Evolutionary conservation across 1,140 invertebrate genomes (phyloP).

Genomic region (Leptinotarsa undecemlineata): DNA sequence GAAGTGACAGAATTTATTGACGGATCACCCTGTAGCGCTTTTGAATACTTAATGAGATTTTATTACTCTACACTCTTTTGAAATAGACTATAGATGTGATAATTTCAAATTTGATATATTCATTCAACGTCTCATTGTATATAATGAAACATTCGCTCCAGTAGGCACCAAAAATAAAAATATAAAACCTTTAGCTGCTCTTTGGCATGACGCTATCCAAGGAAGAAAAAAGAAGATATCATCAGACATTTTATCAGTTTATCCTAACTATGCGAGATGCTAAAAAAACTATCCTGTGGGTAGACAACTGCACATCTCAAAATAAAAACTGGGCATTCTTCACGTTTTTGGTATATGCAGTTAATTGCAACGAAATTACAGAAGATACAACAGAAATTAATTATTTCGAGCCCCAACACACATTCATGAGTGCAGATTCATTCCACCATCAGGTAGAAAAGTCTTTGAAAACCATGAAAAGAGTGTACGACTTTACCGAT

Average conservation of each 20-base stretch:
- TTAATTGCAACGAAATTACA: constrained; percentile 13
- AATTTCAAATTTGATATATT: constrained; percentile 43
- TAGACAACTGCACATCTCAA: constrained; percentile 43
- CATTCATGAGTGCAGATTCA: not conserved
- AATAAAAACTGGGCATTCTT: constrained; percentile 49
- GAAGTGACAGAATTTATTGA: no score
- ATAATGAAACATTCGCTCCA: constrained; percentile 44
- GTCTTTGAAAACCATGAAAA: not conserved
- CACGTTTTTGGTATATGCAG: constrained; percentile 34
- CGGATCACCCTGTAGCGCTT: no score
- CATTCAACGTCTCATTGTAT: no score
- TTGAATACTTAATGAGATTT: no score
- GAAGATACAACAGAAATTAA: not conserved
- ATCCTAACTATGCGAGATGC: constrained; percentile 28
- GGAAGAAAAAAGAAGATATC: constrained; percentile 36
- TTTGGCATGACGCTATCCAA: constrained; percentile 40
- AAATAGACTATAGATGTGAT: constrained; percentile 44
- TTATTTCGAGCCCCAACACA: not conserved
- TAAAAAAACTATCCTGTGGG: constrained; percentile 36
- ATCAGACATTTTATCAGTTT: constrained; percentile 37
- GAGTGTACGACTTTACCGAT: not conserved
- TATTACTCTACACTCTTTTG: no score
- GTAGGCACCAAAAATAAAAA: constrained; percentile 24
- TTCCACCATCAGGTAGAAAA: not conserved
- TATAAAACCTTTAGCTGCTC: constrained; percentile 24